Conservation (phyloP, 2,888 invertebrate genomes). For the Eurois occulta region DNA sequence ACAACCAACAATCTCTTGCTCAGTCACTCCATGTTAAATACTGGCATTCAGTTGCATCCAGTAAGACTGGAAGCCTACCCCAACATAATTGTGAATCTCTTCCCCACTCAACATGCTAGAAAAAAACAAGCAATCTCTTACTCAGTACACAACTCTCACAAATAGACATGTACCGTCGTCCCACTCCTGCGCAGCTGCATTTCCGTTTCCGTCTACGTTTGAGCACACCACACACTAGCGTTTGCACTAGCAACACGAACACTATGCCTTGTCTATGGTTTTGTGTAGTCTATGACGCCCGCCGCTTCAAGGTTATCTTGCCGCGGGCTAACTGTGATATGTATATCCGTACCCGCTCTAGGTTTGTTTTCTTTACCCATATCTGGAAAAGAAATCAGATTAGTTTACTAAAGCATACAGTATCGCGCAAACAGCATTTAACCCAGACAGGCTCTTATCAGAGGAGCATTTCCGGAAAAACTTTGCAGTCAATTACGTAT, state of each 20-base stretch:
- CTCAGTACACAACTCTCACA: conserved; percentile 4
- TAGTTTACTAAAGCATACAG: neutral
- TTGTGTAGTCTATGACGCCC: conserved; percentile 92
- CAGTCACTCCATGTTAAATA: neutral
- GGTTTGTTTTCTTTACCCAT: conserved; percentile 95
- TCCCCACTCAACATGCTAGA: neutral
- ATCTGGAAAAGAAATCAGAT: conserved; percentile 91
- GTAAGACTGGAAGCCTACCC: neutral
- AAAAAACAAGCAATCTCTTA: conserved; percentile 30
- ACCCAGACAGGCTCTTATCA: neutral
- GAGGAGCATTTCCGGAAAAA: neutral
- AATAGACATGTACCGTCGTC: conserved; percentile 31
- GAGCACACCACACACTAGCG: conserved; percentile 64
- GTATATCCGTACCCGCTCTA: conserved; percentile 95
- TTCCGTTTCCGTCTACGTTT: conserved; percentile 26
- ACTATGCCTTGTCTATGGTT: conserved; percentile 44
- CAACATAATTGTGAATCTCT: neutral
- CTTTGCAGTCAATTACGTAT: neutral
- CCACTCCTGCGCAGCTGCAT: conserved; percentile 33
- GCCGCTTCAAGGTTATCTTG: conserved; percentile 96
- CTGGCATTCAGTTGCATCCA: neutral
- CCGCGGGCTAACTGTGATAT: conserved; percentile 96
- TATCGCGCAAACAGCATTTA: neutral
- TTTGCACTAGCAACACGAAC: conserved; percentile 57
- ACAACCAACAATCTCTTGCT: neutral